phyloP scores from a whole-genome alignment of 2,113 vertebrate species.

The Sminthopsis crassicaudata region DNA sequence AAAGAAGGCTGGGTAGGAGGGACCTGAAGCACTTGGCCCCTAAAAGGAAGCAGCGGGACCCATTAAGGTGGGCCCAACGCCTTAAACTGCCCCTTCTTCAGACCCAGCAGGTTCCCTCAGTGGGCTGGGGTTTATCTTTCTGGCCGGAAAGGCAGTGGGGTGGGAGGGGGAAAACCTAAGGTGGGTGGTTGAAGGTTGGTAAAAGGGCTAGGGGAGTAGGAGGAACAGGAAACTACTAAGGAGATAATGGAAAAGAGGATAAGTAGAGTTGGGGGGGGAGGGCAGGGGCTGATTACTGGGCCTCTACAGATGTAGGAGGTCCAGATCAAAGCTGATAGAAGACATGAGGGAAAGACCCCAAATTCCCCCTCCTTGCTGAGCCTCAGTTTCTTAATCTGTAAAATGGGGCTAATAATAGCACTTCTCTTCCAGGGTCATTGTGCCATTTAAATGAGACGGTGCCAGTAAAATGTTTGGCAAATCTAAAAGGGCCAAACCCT shows the following conservation, averaged over 20 bases:
- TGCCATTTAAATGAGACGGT: no score
- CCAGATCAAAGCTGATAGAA: neutral
- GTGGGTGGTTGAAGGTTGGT: neutral
- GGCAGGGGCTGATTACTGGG: neutral
- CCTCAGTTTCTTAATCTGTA: no score
- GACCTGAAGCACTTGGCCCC: neutral
- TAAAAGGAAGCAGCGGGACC: neutral
- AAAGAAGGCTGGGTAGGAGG: neutral
- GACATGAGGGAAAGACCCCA: no score
- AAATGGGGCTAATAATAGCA: no score
- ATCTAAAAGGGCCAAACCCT: neutral
- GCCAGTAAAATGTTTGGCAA: no score
- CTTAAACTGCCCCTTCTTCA: neutral
- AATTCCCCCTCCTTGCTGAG: no score
- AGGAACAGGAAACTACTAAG: neutral
- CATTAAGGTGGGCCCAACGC: neutral
- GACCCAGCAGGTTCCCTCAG: neutral
- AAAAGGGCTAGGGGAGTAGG: neutral
- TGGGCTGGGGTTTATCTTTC: neutral
- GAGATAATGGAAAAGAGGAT: neutral
- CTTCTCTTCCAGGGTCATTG: no score
- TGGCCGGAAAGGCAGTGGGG: neutral
- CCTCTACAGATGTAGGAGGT: neutral
- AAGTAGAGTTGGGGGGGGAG: neutral
- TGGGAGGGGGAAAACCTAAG: neutral